Conservation (phyloP, 2,888 invertebrate genomes). For the Silvanus unidentatus region DNA sequence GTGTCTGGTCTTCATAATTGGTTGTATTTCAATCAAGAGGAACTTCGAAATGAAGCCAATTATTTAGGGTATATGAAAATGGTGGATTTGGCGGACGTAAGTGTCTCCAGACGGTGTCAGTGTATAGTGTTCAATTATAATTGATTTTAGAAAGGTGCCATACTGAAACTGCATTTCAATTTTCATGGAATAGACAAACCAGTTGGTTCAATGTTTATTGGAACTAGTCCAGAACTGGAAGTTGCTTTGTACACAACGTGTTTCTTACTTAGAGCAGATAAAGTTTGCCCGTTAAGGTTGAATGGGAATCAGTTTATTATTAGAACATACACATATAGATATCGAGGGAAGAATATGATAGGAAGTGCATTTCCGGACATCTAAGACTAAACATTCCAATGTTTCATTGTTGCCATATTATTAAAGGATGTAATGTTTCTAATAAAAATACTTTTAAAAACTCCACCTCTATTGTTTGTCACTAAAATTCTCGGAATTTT, state of each 20-base stretch:
- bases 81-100: conserved; percentile 64
- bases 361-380: conserved; percentile 80
- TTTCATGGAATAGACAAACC: conserved; percentile 70
- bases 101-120: conserved; percentile 31
- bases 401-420: no score
- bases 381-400: no score
- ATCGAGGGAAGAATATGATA: conserved; percentile 70
- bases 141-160: conserved; percentile 65
- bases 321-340: conserved; percentile 63
- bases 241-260: conserved; percentile 86
- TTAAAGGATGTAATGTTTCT: no score
- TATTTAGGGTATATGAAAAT: conserved; percentile 76
- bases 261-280: conserved; percentile 69
- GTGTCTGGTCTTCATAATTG: conserved; percentile 87
- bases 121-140: conserved; percentile 1
- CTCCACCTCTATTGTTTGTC: no score
- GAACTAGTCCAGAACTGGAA: conserved; percentile 87
- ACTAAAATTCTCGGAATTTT: no score
- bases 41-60: conserved; percentile 62
- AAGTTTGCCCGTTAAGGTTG: conserved; percentile 67
- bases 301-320: conserved; percentile 67
- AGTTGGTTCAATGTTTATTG: conserved; percentile 71
- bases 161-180: conserved; percentile 66
- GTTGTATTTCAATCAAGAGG: conserved; percentile 78
- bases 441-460: no score